These are phyloP conservation scores for Ypsolopha scabrella DNA, from an alignment of 2,888 invertebrate genomes.

Conservation along the genomic window DNA sequence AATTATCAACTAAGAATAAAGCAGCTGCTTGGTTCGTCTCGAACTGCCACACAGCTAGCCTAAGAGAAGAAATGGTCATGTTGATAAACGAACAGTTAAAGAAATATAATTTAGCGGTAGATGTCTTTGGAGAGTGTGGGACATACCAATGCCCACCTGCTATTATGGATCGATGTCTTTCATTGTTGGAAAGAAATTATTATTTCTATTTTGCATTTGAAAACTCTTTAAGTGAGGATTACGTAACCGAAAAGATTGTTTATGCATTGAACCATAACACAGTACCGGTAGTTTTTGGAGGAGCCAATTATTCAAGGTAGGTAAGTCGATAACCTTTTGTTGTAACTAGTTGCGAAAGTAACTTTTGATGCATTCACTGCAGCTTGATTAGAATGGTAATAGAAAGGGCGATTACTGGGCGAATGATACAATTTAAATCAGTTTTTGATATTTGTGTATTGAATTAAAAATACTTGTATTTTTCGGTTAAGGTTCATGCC, in stretches of 20 bases:
- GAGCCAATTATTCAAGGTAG: constrained; percentile 5
- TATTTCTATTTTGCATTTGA: constrained; percentile 5
- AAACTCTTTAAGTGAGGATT: constrained; percentile 3
- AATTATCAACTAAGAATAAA: constrained; percentile 1
- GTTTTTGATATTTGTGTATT: background rate
- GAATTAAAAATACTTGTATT: background rate
- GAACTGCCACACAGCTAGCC: constrained; percentile 6
- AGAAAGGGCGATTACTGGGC: background rate
- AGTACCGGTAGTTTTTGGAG: constrained; percentile 3
- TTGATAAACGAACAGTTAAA: constrained; percentile 4
- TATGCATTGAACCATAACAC: background rate
- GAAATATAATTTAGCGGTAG: constrained; percentile 4
- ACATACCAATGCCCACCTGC: constrained; percentile 3
- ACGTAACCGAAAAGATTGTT: constrained; percentile 3
- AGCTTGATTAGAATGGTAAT: background rate
- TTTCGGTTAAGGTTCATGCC: constrained; percentile 11
- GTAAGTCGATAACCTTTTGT: background rate
- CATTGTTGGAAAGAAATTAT: background rate
- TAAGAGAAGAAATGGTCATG: constrained; percentile 6
- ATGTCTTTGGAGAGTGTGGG: constrained; percentile 10
- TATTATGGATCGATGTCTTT: background rate
- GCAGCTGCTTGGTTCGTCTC: constrained; percentile 9
- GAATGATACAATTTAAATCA: background rate
- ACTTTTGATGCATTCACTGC: background rate
- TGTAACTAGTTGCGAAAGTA: background rate